Evolutionary conservation across 2,888 invertebrate species (phyloP).

Genomic region (Brenthis ino): DNA sequence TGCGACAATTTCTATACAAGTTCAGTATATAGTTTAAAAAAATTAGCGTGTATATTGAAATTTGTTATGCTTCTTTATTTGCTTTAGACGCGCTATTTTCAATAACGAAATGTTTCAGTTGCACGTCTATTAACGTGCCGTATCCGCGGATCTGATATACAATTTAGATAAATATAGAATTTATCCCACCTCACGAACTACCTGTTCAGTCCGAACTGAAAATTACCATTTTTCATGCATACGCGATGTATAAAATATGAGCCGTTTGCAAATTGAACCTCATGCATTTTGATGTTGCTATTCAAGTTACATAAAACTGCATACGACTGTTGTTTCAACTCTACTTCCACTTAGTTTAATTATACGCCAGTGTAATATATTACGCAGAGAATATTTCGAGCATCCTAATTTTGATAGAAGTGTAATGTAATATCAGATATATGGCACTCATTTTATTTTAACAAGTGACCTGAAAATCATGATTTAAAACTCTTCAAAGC

Average conservation of each 20-base stretch:
- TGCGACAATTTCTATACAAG: background rate
- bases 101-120: conserved; percentile 21
- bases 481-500: background rate
- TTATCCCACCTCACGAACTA: conserved; percentile 29
- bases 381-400: too few relatives aligned
- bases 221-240: conserved; percentile 41
- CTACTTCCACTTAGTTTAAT: background rate
- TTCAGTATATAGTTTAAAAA: background rate
- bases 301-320: conserved; percentile 8
- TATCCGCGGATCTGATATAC: conserved; percentile 30
- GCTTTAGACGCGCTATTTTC: conserved; percentile 10
- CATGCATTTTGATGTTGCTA: conserved; percentile 5
- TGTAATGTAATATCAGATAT: too few relatives aligned
- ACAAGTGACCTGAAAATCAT: too few relatives aligned
- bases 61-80: conserved; percentile 2
- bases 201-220: conserved; percentile 25
- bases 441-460: too few relatives aligned
- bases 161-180: conserved; percentile 29
- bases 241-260: conserved; percentile 32
- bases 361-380: too few relatives aligned
- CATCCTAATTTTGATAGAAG: too few relatives aligned
- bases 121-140: conserved; percentile 20
- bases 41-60: background rate
- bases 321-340: conserved; percentile 1
- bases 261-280: conserved; percentile 18